A percentile compares a stretch with the other conserved stretches of the same genome.
These are phyloP conservation scores for Meloe dianella DNA, from an alignment of 2,888 invertebrate genomes.

Conservation along the genomic window DNA sequence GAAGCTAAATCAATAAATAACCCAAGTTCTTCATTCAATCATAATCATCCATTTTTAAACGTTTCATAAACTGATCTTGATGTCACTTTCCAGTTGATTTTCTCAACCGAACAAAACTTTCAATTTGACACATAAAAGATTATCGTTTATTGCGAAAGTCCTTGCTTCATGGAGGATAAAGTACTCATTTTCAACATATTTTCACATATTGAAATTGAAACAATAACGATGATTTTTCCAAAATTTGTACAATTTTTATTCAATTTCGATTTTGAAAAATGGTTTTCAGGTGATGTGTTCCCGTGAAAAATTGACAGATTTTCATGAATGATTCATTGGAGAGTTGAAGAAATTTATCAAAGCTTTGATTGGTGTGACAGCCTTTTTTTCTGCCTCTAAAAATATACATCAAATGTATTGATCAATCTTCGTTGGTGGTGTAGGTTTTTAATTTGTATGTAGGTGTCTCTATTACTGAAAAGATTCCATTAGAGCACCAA, in stretches of 20 bases:
- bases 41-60: neutral
- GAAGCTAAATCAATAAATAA: neutral
- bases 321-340: neutral
- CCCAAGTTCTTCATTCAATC: neutral
- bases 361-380: neutral
- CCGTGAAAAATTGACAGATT: neutral
- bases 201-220: too few relatives aligned
- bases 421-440: neutral
- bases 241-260: too few relatives aligned
- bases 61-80: neutral
- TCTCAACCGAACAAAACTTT: neutral
- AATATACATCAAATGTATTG: neutral
- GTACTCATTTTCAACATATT: too few relatives aligned
- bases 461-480: neutral
- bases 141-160: neutral
- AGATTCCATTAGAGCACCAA: neutral
- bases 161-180: too few relatives aligned
- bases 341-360: neutral
- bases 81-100: neutral
- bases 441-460: neutral
- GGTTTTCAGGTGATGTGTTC: neutral
- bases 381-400: neutral
- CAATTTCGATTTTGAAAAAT: neutral
- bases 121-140: constrained; percentile 8
- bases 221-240: too few relatives aligned